These are phyloP conservation scores for Reinhardtius hippoglossoides DNA, from an alignment of 2,113 vertebrate genomes.

Conservation along the genomic window DNA sequence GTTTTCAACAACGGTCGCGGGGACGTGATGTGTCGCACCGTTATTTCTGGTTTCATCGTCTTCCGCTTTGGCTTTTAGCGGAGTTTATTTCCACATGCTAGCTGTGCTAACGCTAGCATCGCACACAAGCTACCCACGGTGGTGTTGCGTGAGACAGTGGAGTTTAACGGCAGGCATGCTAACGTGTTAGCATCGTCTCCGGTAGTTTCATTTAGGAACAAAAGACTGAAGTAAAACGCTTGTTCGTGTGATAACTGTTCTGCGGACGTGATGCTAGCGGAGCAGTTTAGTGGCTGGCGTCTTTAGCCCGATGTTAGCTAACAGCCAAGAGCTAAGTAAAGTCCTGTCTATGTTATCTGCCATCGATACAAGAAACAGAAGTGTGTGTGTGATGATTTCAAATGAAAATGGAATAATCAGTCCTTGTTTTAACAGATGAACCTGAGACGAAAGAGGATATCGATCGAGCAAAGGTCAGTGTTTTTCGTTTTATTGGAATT, in stretches of 20 bases:
- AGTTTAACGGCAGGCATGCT: slow-evolving; percentile 1
- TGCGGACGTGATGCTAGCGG: not conserved
- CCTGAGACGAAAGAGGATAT: slow-evolving; percentile 36
- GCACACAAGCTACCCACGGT: not conserved
- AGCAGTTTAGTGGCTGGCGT: not conserved
- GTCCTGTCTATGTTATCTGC: not conserved
- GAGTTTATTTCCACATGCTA: slow-evolving; percentile 26
- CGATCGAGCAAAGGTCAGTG: slow-evolving; percentile 68
- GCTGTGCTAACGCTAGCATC: slow-evolving; percentile 66
- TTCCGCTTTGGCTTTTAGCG: not conserved
- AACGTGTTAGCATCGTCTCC: slow-evolving; percentile 65
- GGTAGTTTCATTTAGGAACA: not conserved
- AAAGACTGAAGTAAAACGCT: not conserved
- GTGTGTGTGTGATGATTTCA: not conserved
- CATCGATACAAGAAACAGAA: too few species aligned
- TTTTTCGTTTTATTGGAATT: not conserved
- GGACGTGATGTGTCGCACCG: rapidly evolving
- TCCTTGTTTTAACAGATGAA: slow-evolving; percentile 64
- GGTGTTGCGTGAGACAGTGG: not conserved
- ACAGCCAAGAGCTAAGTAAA: not conserved
- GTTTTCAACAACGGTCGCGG: not conserved
- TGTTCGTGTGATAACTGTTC: not conserved
- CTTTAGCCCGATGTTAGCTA: slow-evolving; percentile 10
- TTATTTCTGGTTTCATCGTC: too few species aligned
- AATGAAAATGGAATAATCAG: not conserved